A percentile compares a stretch with the other conserved stretches of the same genome.
Conservation (phyloP, 2,888 invertebrate genomes). For the Vandiemenella viatica region DNA sequence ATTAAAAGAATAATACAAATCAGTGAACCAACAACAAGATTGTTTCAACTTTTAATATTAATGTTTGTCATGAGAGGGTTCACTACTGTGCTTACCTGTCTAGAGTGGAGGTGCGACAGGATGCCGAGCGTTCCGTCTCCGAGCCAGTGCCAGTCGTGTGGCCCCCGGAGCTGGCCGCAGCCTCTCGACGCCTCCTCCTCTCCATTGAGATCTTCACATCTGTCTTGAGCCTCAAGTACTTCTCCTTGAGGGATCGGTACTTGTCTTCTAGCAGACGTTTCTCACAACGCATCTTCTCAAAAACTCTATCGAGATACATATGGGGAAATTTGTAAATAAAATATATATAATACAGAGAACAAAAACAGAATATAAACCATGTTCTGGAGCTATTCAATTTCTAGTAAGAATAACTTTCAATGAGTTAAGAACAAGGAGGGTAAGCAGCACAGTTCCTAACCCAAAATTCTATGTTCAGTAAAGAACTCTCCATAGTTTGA, state of each 20-base stretch:
- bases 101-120: constrained; percentile 21
- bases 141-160: constrained; percentile 45
- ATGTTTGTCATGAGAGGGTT: background rate
- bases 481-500: no score
- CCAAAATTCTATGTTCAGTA: no score
- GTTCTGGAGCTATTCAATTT: no score
- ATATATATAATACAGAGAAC: no score
- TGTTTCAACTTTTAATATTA: no score
- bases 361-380: no score
- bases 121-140: constrained; percentile 64
- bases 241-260: constrained; percentile 65
- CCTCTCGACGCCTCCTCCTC: constrained; percentile 44
- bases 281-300: constrained; percentile 51
- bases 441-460: no score
- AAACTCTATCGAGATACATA: no score
- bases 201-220: constrained; percentile 66
- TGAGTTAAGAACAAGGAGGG: no score
- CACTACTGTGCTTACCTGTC: background rate
- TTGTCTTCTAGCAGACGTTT: constrained; percentile 60
- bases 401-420: no score
- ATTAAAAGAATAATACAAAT: no score
- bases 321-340: constrained; percentile 5
- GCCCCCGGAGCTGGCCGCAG: constrained; percentile 41
- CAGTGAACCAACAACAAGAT: no score
- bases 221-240: constrained; percentile 62